phyloP scores from a whole-genome alignment of 2,888 invertebrate genomes.

The Tortricodes alternella region DNA sequence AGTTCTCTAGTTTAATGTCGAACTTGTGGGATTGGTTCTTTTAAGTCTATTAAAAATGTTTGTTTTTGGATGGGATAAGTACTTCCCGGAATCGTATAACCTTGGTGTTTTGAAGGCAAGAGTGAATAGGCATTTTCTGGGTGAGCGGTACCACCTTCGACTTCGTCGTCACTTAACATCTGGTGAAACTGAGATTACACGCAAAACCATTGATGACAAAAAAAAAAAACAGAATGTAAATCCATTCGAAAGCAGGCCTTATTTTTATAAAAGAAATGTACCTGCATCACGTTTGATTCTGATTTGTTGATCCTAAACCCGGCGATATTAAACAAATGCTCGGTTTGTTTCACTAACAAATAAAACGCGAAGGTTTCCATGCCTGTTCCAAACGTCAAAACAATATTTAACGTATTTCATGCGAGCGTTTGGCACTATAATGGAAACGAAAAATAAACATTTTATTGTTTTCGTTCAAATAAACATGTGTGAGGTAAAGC shows the following conservation, averaged over 20 bases:
- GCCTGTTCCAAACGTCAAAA: conserved; percentile 15
- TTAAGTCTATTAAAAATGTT: not conserved
- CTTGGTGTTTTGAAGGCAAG: not conserved
- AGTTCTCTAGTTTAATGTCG: not conserved
- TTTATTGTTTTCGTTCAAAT: conserved; percentile 27
- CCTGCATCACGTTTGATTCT: not conserved
- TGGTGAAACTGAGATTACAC: too few species aligned
- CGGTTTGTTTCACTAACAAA: conserved; percentile 21
- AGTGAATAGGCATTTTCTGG: too few species aligned
- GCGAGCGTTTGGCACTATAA: conserved; percentile 10
- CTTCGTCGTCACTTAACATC: too few species aligned
- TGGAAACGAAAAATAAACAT: conserved; percentile 25
- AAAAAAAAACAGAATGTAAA: too few species aligned
- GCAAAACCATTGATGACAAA: too few species aligned
- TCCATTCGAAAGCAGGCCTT: too few species aligned
- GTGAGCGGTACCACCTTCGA: too few species aligned
- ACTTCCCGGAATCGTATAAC: too few species aligned
- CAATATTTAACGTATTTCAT: conserved; percentile 23
- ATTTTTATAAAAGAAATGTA: not conserved
- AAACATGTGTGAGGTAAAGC: conserved; percentile 17
- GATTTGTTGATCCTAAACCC: conserved; percentile 10
- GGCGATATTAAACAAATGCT: conserved; percentile 16
- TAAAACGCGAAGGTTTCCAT: conserved; percentile 15
- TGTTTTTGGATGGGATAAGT: too few species aligned
- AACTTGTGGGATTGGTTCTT: not conserved